Evolutionary conservation across 2,797 vertebrate species (phyloP).

Genomic region (Danio tinwini): DNA sequence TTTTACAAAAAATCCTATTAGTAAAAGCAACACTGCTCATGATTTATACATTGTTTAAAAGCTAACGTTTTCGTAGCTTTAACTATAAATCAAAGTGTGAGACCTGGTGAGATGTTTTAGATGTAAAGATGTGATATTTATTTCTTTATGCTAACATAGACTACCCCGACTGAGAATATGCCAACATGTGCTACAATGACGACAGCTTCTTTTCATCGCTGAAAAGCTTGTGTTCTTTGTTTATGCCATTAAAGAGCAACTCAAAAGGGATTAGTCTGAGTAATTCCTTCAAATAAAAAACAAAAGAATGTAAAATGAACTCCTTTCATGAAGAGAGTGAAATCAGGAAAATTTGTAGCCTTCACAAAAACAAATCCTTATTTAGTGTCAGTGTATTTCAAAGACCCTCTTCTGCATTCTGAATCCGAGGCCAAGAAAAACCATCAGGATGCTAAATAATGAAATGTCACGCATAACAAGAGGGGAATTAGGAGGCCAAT

Average conservation of each 20-base stretch:
- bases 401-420: neutral
- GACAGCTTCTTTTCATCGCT: neutral
- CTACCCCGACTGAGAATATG: neutral
- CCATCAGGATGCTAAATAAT: constrained; percentile 49
- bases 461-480: constrained; percentile 59
- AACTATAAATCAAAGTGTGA: constrained; percentile 12
- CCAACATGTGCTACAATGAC: neutral
- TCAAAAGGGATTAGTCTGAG: neutral
- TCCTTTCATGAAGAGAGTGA: neutral
- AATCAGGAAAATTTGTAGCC: neutral
- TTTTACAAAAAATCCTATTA: too few relatives aligned
- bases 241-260: neutral
- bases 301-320: too few relatives aligned
- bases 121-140: neutral
- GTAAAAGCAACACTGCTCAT: neutral
- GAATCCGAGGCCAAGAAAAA: neutral
- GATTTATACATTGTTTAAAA: neutral
- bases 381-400: neutral
- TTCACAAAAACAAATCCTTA: neutral
- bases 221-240: neutral
- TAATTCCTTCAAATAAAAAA: neutral
- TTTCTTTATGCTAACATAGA: neutral
- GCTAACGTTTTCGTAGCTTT: neutral
- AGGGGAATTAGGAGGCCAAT: constrained; percentile 57
- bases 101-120: neutral